These are phyloP conservation scores for Crocallis elinguaria DNA, from an alignment of 2,888 invertebrate species.

Conservation along the genomic window DNA sequence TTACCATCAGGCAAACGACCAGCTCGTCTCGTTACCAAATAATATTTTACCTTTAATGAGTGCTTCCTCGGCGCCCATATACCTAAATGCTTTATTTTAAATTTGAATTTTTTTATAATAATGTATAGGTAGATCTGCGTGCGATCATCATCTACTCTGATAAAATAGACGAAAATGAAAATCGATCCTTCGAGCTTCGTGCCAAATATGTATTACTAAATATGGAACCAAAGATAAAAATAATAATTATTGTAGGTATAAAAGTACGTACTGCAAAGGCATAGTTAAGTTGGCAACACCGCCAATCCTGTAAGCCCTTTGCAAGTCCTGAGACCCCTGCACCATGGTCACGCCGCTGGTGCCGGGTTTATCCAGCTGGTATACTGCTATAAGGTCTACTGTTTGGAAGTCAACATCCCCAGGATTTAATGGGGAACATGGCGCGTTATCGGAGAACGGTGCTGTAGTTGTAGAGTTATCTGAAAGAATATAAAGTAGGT, in stretches of 20 bases:
- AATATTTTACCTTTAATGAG: no score
- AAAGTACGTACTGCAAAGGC: conserved; percentile 85
- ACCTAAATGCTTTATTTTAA: no score
- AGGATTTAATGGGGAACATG: conserved; percentile 72
- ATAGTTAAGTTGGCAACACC: conserved; percentile 89
- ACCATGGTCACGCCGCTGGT: conserved; percentile 89
- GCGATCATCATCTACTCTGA: no score
- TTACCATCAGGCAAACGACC: no score
- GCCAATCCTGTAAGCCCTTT: conserved; percentile 92
- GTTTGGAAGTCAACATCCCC: conserved; percentile 92
- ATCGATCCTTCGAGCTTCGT: no score
- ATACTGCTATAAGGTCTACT: conserved; percentile 92
- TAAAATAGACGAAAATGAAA: no score
- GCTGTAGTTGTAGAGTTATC: conserved; percentile 54
- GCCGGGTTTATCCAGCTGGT: conserved; percentile 87
- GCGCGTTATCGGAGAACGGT: conserved; percentile 46
- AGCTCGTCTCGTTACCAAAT: no score
- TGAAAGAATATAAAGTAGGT: conserved; percentile 37
- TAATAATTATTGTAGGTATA: neutral
- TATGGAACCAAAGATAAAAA: no score
- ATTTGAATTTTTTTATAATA: no score
- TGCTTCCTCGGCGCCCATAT: no score
- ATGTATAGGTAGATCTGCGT: no score
- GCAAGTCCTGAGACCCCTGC: conserved; percentile 90
- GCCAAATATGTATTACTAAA: no score